phyloP scores from a whole-genome alignment of 2,113 vertebrate genomes.

The Manacus vitellinus region DNA sequence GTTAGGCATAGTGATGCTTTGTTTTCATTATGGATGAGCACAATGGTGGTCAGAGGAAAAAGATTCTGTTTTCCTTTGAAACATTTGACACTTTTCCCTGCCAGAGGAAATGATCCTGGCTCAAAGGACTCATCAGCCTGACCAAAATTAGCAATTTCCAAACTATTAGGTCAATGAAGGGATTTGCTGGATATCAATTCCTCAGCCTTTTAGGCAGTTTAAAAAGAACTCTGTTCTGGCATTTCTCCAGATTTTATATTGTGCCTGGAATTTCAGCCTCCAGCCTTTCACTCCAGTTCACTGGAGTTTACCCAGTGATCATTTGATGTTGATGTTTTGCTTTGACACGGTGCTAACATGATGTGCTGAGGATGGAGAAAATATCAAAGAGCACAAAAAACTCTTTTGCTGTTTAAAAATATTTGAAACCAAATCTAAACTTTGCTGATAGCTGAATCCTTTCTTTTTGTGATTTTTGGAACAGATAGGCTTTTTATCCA shows the following conservation, averaged over 20 bases:
- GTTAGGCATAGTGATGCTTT: background rate
- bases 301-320: slow-evolving; percentile 49
- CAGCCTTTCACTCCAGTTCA: slow-evolving; percentile 55
- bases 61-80: slow-evolving; percentile 45
- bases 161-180: slow-evolving; percentile 22
- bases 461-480: slow-evolving; percentile 81
- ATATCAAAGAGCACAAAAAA: slow-evolving; percentile 72
- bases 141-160: slow-evolving; percentile 44
- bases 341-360: slow-evolving; percentile 72
- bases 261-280: slow-evolving; percentile 66
- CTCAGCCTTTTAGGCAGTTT: slow-evolving; percentile 38
- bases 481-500: slow-evolving; percentile 78
- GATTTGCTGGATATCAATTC: slow-evolving; percentile 51
- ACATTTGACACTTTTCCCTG: slow-evolving; percentile 31
- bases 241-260: slow-evolving; percentile 48
- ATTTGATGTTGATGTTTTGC: slow-evolving; percentile 67
- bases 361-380: slow-evolving; percentile 71
- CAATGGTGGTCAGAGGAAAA: slow-evolving; percentile 15
- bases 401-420: slow-evolving; percentile 75
- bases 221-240: slow-evolving; percentile 28
- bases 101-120: slow-evolving; percentile 51
- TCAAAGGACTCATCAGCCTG: slow-evolving; percentile 51
- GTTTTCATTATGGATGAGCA: slow-evolving; percentile 37
- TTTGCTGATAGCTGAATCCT: slow-evolving; percentile 70
- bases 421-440: slow-evolving; percentile 77